A percentile compares a stretch with the other conserved stretches of the same genome.
Conservation (phyloP, 2,888 invertebrate species). For the Philereme transversata region DNA sequence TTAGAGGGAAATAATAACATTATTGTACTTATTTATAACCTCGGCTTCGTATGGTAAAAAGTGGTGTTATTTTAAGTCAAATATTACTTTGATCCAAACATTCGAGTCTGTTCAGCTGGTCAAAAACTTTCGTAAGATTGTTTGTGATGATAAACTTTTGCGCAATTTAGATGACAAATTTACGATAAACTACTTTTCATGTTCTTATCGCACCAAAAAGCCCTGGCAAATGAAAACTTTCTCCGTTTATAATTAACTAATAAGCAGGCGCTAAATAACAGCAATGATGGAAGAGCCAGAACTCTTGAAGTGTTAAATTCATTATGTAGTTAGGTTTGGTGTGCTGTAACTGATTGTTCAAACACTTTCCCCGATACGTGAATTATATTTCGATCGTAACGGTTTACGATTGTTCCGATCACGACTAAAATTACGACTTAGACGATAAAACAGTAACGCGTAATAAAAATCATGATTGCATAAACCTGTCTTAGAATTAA, state of each 20-base stretch:
- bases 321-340: constrained; percentile 13
- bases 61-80: too few relatives aligned
- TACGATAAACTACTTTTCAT: constrained; percentile 1
- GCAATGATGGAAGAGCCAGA: constrained; percentile 19
- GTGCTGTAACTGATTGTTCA: constrained; percentile 35
- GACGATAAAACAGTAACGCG: constrained; percentile 29
- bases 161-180: constrained; percentile 8
- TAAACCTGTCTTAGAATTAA: constrained; percentile 16
- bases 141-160: constrained; percentile 5
- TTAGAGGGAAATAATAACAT: constrained; percentile 6
- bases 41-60: too few relatives aligned
- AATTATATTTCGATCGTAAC: constrained; percentile 37
- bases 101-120: too few relatives aligned
- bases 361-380: constrained; percentile 36
- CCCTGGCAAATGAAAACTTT: constrained; percentile 16
- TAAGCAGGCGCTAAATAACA: constrained; percentile 18
- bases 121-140: not conserved
- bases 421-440: constrained; percentile 32
- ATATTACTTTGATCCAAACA: too few relatives aligned
- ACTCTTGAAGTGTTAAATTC: constrained; percentile 34
- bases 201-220: constrained; percentile 4
- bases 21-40: not conserved
- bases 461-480: constrained; percentile 21
- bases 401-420: constrained; percentile 32
- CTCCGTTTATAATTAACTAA: constrained; percentile 17